phyloP scores from a whole-genome alignment of 1,140 invertebrate genomes.

The Dreissena rostriformis region DNA sequence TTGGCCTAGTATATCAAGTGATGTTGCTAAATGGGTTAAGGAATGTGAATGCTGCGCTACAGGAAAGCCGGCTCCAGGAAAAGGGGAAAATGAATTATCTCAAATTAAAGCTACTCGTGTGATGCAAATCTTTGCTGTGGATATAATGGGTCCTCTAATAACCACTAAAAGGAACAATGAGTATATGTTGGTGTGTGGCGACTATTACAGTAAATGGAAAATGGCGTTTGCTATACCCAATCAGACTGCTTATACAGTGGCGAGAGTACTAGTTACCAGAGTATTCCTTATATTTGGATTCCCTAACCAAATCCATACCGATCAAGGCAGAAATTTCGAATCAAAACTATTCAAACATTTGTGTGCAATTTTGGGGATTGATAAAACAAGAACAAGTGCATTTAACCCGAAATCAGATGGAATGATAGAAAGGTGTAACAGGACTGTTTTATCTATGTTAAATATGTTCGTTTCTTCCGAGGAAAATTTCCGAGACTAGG shows the following conservation, averaged over 20 bases:
- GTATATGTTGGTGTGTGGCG: conserved; percentile 64
- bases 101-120: conserved; percentile 5
- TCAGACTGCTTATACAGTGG: conserved; percentile 61
- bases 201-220: conserved; percentile 68
- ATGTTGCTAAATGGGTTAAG: conserved; percentile 51
- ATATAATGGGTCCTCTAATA: conserved; percentile 54
- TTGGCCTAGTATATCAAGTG: conserved; percentile 54
- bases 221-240: conserved; percentile 65
- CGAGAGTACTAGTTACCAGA: conserved; percentile 60
- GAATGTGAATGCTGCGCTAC: conserved; percentile 59
- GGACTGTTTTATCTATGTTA: conserved; percentile 61
- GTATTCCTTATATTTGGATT: conserved; percentile 53
- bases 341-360: conserved; percentile 33
- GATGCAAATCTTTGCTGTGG: conserved; percentile 49
- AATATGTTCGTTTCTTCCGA: conserved; percentile 37
- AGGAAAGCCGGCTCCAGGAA: conserved; percentile 45
- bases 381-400: conserved; percentile 67
- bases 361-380: conserved; percentile 50
- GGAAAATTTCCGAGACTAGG: conserved; percentile 47
- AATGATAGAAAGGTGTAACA: conserved; percentile 71
- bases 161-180: conserved; percentile 60
- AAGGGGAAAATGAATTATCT: conserved; percentile 35
- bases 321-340: conserved; percentile 59
- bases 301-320: conserved; percentile 56
- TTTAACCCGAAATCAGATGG: conserved; percentile 78